phyloP scores from a whole-genome alignment of 2,888 invertebrate species.

The Cryptosula pallasiana region DNA sequence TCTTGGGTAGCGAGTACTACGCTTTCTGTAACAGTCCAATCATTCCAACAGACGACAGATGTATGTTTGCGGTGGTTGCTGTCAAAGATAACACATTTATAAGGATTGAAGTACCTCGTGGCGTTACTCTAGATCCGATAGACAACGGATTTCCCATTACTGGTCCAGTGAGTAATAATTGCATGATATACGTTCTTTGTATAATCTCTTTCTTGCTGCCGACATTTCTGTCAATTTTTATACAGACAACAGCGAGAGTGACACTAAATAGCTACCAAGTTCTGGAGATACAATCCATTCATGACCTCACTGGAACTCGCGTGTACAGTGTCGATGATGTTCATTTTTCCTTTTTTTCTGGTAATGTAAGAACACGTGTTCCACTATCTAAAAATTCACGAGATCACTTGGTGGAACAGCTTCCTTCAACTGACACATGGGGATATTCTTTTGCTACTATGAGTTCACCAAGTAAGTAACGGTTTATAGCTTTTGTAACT shows the following conservation, averaged over 20 bases:
- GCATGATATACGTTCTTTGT: too few relatives aligned
- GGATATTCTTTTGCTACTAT: conserved; percentile 4
- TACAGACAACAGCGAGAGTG: not conserved
- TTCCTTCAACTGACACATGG: not conserved
- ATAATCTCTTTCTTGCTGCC: not conserved
- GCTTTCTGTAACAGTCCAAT: conserved; percentile 9
- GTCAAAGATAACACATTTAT: not conserved
- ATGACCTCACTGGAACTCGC: conserved; percentile 18
- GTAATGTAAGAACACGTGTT: conserved; percentile 18
- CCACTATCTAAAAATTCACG: not conserved
- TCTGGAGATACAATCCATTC: not conserved
- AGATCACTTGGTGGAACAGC: conserved; percentile 23
- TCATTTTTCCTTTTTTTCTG: conserved; percentile 10
- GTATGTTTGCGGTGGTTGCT: conserved; percentile 18
- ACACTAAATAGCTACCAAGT: not conserved
- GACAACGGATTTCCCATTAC: not conserved
- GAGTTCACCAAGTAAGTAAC: not conserved
- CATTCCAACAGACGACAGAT: conserved; percentile 6
- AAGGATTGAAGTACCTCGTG: not conserved
- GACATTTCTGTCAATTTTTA: not conserved
- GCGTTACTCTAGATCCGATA: not conserved
- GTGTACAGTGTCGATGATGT: not conserved
- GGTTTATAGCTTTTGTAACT: too few relatives aligned
- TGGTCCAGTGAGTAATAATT: not conserved
- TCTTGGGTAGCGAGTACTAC: conserved; percentile 11